Conservation (phyloP, 2,888 invertebrate species). For the Andrena praecox region DNA sequence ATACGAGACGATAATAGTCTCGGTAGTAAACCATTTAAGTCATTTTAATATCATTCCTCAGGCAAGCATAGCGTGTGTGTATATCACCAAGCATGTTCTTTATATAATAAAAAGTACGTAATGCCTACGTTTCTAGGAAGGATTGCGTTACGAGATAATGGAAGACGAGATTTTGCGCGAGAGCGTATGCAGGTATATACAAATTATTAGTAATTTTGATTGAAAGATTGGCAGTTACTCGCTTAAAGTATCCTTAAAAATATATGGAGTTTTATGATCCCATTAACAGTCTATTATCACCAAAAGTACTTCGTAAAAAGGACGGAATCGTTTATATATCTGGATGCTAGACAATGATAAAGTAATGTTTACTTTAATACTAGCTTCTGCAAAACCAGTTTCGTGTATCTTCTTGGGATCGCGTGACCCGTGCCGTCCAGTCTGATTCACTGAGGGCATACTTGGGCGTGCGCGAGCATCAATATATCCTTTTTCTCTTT, state of each 20-base stretch:
- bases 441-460: constrained; percentile 84
- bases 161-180: constrained; percentile 64
- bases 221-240: constrained; percentile 51
- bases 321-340: constrained; percentile 58
- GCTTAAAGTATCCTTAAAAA: constrained; percentile 59
- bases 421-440: constrained; percentile 8
- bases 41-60: constrained; percentile 36
- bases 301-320: constrained; percentile 62
- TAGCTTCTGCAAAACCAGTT: constrained; percentile 59
- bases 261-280: constrained; percentile 55
- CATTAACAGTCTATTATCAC: constrained; percentile 71
- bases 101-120: constrained; percentile 39
- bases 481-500: constrained; percentile 98
- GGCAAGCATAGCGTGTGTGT: constrained; percentile 45
- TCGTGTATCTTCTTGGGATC: constrained; percentile 30
- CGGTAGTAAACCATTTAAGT: constrained; percentile 34
- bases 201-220: constrained; percentile 66
- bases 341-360: constrained; percentile 46
- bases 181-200: constrained; percentile 61
- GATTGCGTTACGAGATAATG: constrained; percentile 58
- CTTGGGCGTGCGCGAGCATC: constrained; percentile 94
- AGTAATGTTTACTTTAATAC: constrained; percentile 48
- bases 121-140: constrained; percentile 61
- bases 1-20: constrained; percentile 38
- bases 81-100: constrained; percentile 53